phyloP scores from a whole-genome alignment of 2,113 vertebrate genomes.

The Laticauda colubrina region DNA sequence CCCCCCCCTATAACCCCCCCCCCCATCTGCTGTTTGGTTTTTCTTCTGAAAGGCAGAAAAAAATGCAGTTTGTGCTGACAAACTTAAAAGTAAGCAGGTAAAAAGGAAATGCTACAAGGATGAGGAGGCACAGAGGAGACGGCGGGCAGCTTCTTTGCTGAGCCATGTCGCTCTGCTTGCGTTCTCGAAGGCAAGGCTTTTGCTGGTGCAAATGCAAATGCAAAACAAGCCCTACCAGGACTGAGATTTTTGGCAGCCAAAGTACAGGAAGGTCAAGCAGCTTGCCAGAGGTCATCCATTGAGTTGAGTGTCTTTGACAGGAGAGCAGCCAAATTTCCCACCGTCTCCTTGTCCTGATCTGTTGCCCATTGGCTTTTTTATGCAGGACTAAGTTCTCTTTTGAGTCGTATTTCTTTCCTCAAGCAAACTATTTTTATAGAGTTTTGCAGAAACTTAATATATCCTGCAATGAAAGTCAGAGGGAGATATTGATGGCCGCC shows the following conservation, averaged over 20 bases:
- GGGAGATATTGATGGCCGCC: background rate
- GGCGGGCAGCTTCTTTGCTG: background rate
- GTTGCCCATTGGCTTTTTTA: slow-evolving; percentile 29
- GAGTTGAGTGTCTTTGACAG: slow-evolving; percentile 28
- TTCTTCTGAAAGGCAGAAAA: background rate
- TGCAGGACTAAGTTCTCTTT: slow-evolving; percentile 27
- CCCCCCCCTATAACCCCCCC: background rate
- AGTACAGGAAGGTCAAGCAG: slow-evolving; percentile 33
- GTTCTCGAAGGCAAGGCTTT: slow-evolving; percentile 17
- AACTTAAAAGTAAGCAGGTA: background rate
- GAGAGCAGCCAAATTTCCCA: slow-evolving; percentile 36
- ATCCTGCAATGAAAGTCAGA: slow-evolving; percentile 2
- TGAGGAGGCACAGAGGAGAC: slow-evolving; percentile 2
- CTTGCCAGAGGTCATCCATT: slow-evolving; percentile 26
- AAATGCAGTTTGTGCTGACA: slow-evolving; percentile 4
- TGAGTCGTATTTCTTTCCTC: slow-evolving; percentile 19
- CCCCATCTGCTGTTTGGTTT: slow-evolving; percentile 10
- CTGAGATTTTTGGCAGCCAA: slow-evolving; percentile 34
- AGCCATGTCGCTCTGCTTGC: slow-evolving; percentile 24
- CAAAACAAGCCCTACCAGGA: slow-evolving; percentile 22
- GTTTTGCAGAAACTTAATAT: slow-evolving; percentile 20
- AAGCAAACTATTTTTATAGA: slow-evolving; percentile 26
- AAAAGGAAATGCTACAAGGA: background rate
- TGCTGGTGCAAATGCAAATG: slow-evolving; percentile 40
- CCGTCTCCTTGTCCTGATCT: slow-evolving; percentile 32